A percentile compares a stretch with the other conserved stretches of the same genome.
These are phyloP conservation scores for Micrasema minimum DNA, from an alignment of 1,140 invertebrate species.

Conservation along the genomic window DNA sequence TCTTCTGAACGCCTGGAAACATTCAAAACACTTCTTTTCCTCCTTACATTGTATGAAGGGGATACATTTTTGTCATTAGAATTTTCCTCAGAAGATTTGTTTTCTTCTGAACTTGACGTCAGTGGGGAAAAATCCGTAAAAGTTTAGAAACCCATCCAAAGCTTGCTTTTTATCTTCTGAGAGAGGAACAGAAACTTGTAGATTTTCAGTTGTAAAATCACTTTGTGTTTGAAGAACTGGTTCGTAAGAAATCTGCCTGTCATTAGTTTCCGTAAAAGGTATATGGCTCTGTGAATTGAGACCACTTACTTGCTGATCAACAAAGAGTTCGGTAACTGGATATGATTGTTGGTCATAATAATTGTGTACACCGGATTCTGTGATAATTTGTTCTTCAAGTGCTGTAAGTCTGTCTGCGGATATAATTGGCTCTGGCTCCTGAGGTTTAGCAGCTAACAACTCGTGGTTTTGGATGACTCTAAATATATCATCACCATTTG, in stretches of 20 bases:
- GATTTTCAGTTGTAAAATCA: slow-evolving; percentile 3
- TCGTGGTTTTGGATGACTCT: slow-evolving; percentile 57
- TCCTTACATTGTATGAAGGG: neutral
- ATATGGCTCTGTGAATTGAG: slow-evolving; percentile 1
- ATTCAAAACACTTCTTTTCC: slow-evolving; percentile 7
- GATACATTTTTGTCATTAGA: neutral
- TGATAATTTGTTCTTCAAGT: slow-evolving; percentile 64
- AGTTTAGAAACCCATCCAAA: slow-evolving; percentile 42
- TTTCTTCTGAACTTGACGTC: slow-evolving; percentile 20
- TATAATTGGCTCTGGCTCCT: slow-evolving; percentile 47
- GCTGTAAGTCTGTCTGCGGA: slow-evolving; percentile 58
- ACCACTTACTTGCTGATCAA: slow-evolving; percentile 6
- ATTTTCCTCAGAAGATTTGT: slow-evolving; percentile 18
- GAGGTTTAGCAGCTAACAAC: slow-evolving; percentile 52
- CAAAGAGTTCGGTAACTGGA: neutral
- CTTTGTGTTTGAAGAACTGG: neutral
- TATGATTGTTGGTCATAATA: neutral
- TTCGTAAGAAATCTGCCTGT: neutral
- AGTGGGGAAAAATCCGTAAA: slow-evolving; percentile 41
- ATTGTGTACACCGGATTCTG: slow-evolving; percentile 34
- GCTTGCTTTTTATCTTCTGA: slow-evolving; percentile 49
- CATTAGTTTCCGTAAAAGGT: neutral
- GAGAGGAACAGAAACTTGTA: slow-evolving; percentile 1
- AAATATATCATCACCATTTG: slow-evolving; percentile 56
- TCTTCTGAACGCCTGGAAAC: neutral